Conservation (phyloP, 2,113 vertebrate genomes). For the Acanthisitta chloris region DNA sequence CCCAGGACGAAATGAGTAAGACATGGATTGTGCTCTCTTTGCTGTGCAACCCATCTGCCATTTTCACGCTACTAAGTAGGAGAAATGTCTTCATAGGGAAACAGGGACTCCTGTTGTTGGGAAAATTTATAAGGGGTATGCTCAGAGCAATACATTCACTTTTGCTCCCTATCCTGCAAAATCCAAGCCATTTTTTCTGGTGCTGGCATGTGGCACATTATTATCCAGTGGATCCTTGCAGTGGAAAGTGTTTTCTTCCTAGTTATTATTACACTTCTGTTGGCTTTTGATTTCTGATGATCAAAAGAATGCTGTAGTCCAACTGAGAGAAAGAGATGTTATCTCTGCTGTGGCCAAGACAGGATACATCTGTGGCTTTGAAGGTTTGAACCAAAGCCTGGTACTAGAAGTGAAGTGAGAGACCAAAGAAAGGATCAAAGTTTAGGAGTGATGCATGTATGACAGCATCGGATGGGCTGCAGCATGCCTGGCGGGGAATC, state of each 20-base stretch:
- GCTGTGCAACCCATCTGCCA: neutral
- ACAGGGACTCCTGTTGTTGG: neutral
- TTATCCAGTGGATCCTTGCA: neutral
- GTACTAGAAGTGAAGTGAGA: neutral
- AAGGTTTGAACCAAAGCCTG: neutral
- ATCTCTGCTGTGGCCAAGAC: neutral
- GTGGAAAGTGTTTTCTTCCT: neutral
- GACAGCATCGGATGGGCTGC: neutral
- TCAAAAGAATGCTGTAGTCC: neutral
- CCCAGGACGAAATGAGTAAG: neutral
- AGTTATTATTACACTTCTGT: neutral
- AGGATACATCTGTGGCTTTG: neutral
- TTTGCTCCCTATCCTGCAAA: neutral
- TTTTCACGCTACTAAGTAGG: neutral
- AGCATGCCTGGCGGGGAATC: neutral
- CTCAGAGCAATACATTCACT: neutral
- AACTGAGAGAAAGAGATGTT: neutral
- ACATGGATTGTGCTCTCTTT: neutral
- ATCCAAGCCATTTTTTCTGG: neutral
- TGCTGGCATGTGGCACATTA: neutral
- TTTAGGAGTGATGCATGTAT: neutral
- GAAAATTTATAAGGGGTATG: neutral
- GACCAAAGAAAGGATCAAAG: slow-evolving; percentile 27
- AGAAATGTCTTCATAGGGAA: neutral
- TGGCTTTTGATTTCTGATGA: slow-evolving; percentile 28